Evolutionary conservation across 2,888 invertebrate species (phyloP).

Genomic region (Eupithecia centaureata): DNA sequence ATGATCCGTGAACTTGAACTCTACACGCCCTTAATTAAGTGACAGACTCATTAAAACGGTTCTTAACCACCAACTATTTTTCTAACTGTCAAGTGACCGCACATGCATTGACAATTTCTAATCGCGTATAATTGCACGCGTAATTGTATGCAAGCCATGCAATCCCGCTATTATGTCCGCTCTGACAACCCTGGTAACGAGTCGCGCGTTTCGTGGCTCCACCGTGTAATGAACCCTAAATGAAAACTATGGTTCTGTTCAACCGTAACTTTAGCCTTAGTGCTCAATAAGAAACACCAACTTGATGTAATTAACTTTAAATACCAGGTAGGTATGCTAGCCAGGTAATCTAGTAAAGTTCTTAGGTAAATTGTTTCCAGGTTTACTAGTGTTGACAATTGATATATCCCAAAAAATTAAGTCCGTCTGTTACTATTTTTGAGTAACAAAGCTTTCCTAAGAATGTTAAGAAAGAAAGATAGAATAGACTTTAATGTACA

Average conservation of each 20-base stretch:
- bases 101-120: conserved; percentile 2
- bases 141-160: conserved; percentile 3
- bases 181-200: conserved; percentile 24
- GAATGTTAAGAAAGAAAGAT: too few relatives aligned
- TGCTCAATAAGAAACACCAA: too few relatives aligned
- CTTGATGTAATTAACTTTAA: too few relatives aligned
- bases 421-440: too few relatives aligned
- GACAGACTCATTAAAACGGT: background rate
- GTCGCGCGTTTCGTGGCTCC: conserved; percentile 14
- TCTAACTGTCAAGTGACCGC: background rate
- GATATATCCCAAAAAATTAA: too few relatives aligned
- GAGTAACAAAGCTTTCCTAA: too few relatives aligned
- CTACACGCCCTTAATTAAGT: background rate
- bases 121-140: background rate
- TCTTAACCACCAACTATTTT: background rate
- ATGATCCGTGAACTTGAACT: background rate
- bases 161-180: conserved; percentile 11
- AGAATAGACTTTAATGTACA: too few relatives aligned
- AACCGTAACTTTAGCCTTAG: conserved; percentile 7
- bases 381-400: too few relatives aligned
- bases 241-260: conserved; percentile 14
- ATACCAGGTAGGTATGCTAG: too few relatives aligned
- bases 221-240: conserved; percentile 29
- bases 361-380: too few relatives aligned
- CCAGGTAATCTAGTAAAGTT: too few relatives aligned